phyloP scores from a whole-genome alignment of 1,140 invertebrate genomes.

The Xylocopa sonorina region DNA sequence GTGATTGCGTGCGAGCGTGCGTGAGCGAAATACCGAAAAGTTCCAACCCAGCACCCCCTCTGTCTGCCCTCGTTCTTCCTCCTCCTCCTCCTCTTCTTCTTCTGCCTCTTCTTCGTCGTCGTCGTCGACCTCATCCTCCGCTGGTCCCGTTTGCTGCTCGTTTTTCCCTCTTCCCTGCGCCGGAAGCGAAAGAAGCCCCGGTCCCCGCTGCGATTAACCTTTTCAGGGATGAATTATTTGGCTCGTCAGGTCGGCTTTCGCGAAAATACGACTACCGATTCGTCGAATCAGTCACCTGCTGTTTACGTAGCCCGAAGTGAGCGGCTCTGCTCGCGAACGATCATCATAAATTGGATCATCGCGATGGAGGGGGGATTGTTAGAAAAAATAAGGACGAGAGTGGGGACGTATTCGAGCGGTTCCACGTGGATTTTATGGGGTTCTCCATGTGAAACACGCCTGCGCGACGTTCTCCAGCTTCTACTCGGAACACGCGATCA shows the following conservation, averaged over 20 bases:
- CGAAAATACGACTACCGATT: slow-evolving; percentile 58
- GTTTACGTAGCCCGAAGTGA: slow-evolving; percentile 42
- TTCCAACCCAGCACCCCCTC: slow-evolving; percentile 64
- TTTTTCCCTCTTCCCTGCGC: slow-evolving; percentile 48
- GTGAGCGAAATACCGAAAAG: slow-evolving; percentile 80
- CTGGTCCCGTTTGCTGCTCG: neutral
- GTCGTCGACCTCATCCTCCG: slow-evolving; percentile 9
- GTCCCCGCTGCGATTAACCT: slow-evolving; percentile 70
- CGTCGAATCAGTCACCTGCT: slow-evolving; percentile 61
- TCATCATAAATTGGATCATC: too few species aligned
- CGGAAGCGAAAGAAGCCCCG: slow-evolving; percentile 68
- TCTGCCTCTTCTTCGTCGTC: slow-evolving; percentile 25
- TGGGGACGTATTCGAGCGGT: too few species aligned
- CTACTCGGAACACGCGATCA: slow-evolving; percentile 31
- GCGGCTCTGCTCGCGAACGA: neutral
- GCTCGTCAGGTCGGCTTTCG: slow-evolving; percentile 58
- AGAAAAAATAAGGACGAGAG: too few species aligned
- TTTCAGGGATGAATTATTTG: slow-evolving; percentile 71
- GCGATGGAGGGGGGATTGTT: too few species aligned
- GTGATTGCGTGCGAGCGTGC: slow-evolving; percentile 72
- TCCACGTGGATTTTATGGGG: neutral
- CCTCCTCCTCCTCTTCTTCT: slow-evolving; percentile 17
- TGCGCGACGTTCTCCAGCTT: slow-evolving; percentile 17
- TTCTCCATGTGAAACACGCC: slow-evolving; percentile 40
- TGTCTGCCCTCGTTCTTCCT: slow-evolving; percentile 43